These are phyloP conservation scores for Taxidea taxus DNA, from an alignment of 2,113 vertebrate species.

Conservation along the genomic window DNA sequence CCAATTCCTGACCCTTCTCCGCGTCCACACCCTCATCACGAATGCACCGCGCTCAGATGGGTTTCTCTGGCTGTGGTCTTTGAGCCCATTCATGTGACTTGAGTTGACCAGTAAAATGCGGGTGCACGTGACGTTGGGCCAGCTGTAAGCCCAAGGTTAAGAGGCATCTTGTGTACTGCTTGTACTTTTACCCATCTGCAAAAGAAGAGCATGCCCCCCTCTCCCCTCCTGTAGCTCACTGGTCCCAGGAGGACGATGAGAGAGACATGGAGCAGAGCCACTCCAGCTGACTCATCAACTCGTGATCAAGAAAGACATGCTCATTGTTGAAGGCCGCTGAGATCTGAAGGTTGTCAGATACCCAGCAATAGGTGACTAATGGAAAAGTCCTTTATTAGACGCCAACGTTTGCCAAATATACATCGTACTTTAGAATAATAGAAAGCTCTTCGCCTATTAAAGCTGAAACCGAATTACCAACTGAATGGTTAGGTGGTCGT, in stretches of 20 bases:
- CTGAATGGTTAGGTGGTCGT: neutral
- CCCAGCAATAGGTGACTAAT: neutral
- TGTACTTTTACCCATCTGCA: neutral
- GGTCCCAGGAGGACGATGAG: neutral
- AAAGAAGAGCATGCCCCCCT: neutral
- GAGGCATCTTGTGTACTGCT: neutral
- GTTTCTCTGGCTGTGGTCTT: neutral
- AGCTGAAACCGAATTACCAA: neutral
- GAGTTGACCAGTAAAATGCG: neutral
- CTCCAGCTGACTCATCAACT: neutral
- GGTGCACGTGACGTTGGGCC: accelerated
- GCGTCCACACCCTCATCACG: neutral
- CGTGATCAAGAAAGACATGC: neutral
- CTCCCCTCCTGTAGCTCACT: neutral
- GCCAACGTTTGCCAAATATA: neutral
- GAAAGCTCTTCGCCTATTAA: neutral
- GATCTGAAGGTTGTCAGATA: neutral
- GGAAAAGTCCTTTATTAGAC: neutral
- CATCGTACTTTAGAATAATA: neutral
- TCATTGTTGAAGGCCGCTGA: neutral
- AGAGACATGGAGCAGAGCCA: neutral
- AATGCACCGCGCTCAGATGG: neutral
- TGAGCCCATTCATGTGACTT: neutral
- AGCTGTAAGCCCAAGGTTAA: neutral
- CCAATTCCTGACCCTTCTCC: neutral